Base-by-base conservation (phyloP, 2,797 vertebrate species). In the Melopsittacus undulatus region DNA sequence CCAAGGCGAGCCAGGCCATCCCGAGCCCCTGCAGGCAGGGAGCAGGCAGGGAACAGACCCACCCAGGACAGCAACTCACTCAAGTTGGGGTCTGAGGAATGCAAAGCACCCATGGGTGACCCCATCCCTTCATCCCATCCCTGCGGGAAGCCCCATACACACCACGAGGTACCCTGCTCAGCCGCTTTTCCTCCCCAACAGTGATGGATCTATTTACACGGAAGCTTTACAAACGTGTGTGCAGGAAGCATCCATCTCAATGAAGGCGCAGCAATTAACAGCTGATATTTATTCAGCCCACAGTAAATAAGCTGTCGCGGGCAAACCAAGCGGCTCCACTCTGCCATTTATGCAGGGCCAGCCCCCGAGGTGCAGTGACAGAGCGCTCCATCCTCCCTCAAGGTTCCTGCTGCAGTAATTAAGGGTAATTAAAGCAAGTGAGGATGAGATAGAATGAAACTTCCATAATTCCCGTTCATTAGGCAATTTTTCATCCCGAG, bases 351-450 rank as follows among this genome's bases (percentile, higher is more conserved):
- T 92, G 27, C 87, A 34, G 18, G 54, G 12, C 67, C 87, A 79
- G 73, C 46, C 73, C 57, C 80, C 12, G 42, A 46, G 77, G 69
- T 17, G 38, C 11, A 2, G 83, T 40, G 70, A 79, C 83, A 64
- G 72, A 72, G 92, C 14, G 3, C 90, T 92, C 81, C 11, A 43
- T 43, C n/a, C 85, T 85, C 51, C 87, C 32, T n/a, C 27, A 49
- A 87, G 89, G 34, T 64, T 91, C 94, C 59, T 23, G 49, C 75
- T 40, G 68, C 11, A 46, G 83, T 92, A 96, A 97, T 97, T 97
- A 95, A 73, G 83, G 89, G 91, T 86, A 95, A 97, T 97, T 97
- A 97, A 87, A 94, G 61, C 86, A n/a, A 94, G 72, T 17, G 92
- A 67, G 69, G 72, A 72, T 1, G 48, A 90, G 89, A 70, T 13